Evolutionary conservation across 2,797 vertebrate genomes (phyloP), one percentile per base, ranked within the genome.

Genomic region (Megaceryle alcyon): DNA sequence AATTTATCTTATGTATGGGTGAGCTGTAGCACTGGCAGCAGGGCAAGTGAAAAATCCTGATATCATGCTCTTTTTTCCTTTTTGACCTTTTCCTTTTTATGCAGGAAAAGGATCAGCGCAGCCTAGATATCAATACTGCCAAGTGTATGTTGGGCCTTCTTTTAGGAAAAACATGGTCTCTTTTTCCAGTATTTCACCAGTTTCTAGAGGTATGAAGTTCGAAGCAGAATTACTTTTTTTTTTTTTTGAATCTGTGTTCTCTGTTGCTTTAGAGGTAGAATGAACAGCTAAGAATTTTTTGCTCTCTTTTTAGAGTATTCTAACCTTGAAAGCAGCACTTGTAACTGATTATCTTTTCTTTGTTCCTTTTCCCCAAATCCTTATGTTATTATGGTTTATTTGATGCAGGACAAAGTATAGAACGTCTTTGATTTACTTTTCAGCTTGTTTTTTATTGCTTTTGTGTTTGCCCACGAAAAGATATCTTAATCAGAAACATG

Each of bases 91-190:
- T 96, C 6, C 60, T 97, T 94, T 97, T 94, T 96, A 57, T 97
- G 96, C 98, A 99, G 99, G 99, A 99, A 98, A 99, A 99, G 97
- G 99, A 99, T 98, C 99, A 99, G 97, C 99, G 99, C 97, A 99
- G 99, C 98, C 98, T 99, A 98, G 99, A 99, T 98, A 98, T 99
- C 96, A 99, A 99, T 98, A 99, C 99, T 97, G 99, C 99, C 97
- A 99, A 99, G 96, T 99, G 99, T 95, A 99, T 99, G 99, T 97
- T 99, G 98, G 99, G 99, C 91, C 99, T 99, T 97, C 98, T 99
- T 87, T 97, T 99, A 98, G 99, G 99, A 97, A 99, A 99, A 98
- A 99, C 98, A 23, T 99, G 99, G 99, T 99, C 99, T 57, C 98
- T 99, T 92, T 99, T 99, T 98, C 99, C 99, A 97, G 99, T 99